Percentiles rank a stretch among this genome's conserved stretches.
phyloP scores from a whole-genome alignment of 1,140 invertebrate species.

The Tetragnatha versicolor region DNA sequence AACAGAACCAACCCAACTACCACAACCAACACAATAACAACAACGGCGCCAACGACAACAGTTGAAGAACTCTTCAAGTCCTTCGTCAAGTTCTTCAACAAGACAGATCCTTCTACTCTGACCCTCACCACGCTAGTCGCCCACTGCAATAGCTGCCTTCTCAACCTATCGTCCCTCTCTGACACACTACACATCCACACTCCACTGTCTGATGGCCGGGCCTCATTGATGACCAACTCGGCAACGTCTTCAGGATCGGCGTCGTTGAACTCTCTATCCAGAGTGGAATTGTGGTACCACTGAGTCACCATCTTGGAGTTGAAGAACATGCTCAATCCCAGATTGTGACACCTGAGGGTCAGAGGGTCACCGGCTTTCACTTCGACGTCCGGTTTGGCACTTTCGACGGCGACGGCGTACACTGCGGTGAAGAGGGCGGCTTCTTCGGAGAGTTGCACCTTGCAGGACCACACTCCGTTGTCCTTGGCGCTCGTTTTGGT shows the following conservation, averaged over 20 bases:
- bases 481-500: background rate
- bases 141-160: background rate
- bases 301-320: background rate
- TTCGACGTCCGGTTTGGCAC: background rate
- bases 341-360: background rate
- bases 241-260: background rate
- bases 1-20: background rate
- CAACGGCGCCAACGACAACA: no score
- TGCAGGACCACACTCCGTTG: constrained; percentile 19
- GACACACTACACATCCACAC: constrained; percentile 10
- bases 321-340: background rate
- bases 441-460: background rate
- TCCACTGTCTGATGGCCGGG: background rate
- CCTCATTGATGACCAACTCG: background rate
- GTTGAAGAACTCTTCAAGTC: no score
- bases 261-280: background rate
- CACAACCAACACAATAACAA: background rate
- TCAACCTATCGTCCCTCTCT: background rate
- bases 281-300: constrained; percentile 10
- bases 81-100: no score
- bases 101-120: background rate
- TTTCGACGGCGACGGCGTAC: constrained; percentile 4
- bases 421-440: background rate
- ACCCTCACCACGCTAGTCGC: constrained; percentile 8
- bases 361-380: background rate